Base-by-base conservation (phyloP, 2,113 vertebrate genomes). In the Pterocles orientalis region DNA sequence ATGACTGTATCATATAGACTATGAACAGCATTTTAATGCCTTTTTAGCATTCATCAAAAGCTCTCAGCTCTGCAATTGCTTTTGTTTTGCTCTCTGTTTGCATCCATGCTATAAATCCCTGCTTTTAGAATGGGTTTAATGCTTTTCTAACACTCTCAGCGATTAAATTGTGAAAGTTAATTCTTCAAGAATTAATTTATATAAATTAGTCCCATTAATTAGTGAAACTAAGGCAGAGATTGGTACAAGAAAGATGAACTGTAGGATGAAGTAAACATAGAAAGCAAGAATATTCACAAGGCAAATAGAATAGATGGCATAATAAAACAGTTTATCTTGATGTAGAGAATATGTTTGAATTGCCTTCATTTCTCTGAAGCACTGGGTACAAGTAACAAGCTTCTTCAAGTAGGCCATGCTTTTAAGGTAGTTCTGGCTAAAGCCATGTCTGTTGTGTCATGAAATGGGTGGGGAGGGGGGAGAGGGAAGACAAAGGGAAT, bases 61-160 rank as follows among this genome's bases (percentile, higher is more conserved):
- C 58, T 86, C 84, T 95, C 77, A 85, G 64, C 83, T 94, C 61
- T 90, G 76, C 56, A 43, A 39, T 68, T 91, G 87, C 56, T 86
- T 97, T 95, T 95, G 75, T 94, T 92, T 90, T 76, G 29, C 50
- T 89, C 41, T 24, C 57, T 70, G 33, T 95, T 96, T 85, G 84
- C 47, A 57, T 58, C 77, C 20, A 29, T 71, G 61, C 81, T 95
- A 73, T 80, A 87, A 97, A 86, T 39, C 73, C 87, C 75, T 87
- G 29, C 26, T 86, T 81, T 86, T 29, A 66, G 64, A 85, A 80
- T 60, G 90, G 28, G 34, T 91, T 95, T 88, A 34, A 64, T 61
- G 23, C 6, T 76, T 77, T 86, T 57, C 76, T 75, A 83, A 86
- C 29, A 19, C 45, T 83, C 53, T 58, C 62, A 64, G 82, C 51